These are phyloP conservation scores for Drosophila meridionalis DNA, from an alignment of 2,888 invertebrate genomes.

Conservation along the genomic window DNA sequence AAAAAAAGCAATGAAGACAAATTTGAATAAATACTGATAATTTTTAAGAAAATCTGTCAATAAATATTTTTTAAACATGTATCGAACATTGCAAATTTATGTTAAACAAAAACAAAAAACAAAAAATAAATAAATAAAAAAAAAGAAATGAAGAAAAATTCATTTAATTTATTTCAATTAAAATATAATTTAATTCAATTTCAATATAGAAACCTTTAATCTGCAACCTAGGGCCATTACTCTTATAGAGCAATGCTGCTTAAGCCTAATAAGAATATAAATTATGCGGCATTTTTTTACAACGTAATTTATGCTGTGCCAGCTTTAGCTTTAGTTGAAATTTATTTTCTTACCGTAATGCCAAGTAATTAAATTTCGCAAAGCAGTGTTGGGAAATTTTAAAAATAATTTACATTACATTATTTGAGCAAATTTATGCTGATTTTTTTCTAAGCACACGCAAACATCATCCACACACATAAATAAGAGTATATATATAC, in stretches of 20 bases:
- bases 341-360: background rate
- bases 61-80: too few species aligned
- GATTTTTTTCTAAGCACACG: conserved; percentile 39
- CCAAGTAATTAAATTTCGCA: conserved; percentile 42
- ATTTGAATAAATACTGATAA: too few species aligned
- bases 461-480: conserved; percentile 16
- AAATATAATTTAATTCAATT: too few species aligned
- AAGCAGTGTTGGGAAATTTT: conserved; percentile 28
- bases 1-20: too few species aligned
- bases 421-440: conserved; percentile 63
- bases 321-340: background rate
- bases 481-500: background rate
- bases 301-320: background rate
- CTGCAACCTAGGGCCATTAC: too few species aligned
- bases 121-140: too few species aligned
- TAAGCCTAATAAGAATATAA: background rate
- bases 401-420: conserved; percentile 62
- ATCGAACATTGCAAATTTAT: too few species aligned
- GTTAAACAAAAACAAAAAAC: too few species aligned
- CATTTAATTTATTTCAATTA: too few species aligned
- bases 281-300: background rate
- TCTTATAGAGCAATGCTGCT: background rate
- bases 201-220: too few species aligned
- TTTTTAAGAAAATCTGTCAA: too few species aligned
- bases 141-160: too few species aligned